These are phyloP conservation scores for Leptura quadrifasciata DNA, from an alignment of 2,888 invertebrate species.

Conservation along the genomic window DNA sequence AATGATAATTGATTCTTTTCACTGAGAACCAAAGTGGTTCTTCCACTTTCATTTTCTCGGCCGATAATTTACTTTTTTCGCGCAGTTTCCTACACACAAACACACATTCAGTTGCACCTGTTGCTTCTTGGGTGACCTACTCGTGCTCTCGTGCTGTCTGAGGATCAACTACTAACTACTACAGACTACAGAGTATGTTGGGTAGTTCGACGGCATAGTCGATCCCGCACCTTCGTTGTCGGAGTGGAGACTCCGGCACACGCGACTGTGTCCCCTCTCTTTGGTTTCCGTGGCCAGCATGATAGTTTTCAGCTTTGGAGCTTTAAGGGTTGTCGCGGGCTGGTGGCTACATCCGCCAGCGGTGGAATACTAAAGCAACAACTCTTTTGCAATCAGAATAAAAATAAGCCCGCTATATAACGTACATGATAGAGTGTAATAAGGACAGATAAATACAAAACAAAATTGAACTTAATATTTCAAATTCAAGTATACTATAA, in stretches of 20 bases:
- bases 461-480: no score
- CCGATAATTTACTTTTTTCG: conserved; percentile 2
- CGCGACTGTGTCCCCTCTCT: conserved; percentile 21
- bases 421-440: no score
- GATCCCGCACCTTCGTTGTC: conserved; percentile 17
- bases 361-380: background rate
- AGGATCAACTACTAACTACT: conserved; percentile 20
- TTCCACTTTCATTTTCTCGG: conserved; percentile 37
- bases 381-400: background rate
- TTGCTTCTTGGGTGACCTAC: conserved; percentile 28
- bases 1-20: conserved; percentile 6
- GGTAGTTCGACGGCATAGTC: conserved; percentile 6
- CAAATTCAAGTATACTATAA: no score
- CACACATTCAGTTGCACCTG: conserved; percentile 14
- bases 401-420: no score
- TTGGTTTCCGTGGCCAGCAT: conserved; percentile 5
- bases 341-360: conserved; percentile 16
- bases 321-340: conserved; percentile 25
- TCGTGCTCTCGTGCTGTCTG: conserved; percentile 35
- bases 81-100: conserved; percentile 28
- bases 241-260: conserved; percentile 20
- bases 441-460: no score
- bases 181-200: conserved; percentile 11
- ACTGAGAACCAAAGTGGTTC: conserved; percentile 19
- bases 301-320: conserved; percentile 13